Conservation (phyloP, 2,888 invertebrate genomes). For the Leucophenga maculata region DNA sequence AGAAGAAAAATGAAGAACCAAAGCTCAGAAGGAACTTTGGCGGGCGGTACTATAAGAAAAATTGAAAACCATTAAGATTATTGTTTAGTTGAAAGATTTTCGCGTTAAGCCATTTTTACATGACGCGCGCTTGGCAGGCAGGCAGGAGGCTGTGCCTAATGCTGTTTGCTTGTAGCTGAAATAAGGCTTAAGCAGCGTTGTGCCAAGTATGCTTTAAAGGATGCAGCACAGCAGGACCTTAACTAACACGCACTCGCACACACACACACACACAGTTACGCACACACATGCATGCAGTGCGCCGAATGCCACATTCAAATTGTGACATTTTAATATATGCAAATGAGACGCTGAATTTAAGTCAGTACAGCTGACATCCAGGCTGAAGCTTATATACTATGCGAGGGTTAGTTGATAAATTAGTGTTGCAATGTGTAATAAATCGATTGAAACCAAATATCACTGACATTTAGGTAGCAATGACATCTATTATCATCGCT, state of each 20-base stretch:
- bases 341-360: conserved; percentile 64
- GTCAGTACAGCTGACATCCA: conserved; percentile 14
- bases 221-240: background rate
- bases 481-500: no score
- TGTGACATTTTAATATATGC: conserved; percentile 65
- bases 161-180: conserved; percentile 19
- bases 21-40: background rate
- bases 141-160: background rate
- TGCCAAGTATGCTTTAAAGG: background rate
- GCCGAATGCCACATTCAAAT: conserved; percentile 57
- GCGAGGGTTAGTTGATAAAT: background rate
- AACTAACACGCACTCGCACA: background rate
- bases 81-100: conserved; percentile 67
- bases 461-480: no score
- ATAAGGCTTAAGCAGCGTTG: background rate
- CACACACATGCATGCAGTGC: background rate
- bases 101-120: conserved; percentile 65
- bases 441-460: no score
- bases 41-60: conserved; percentile 37
- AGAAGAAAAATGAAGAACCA: conserved; percentile 1
- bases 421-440: no score
- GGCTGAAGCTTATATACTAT: background rate
- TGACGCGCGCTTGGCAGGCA: conserved; percentile 43
- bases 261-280: background rate
- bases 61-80: conserved; percentile 66